phyloP scores from a whole-genome alignment of 2,797 vertebrate genomes.

The Hylomyscus alleni region DNA sequence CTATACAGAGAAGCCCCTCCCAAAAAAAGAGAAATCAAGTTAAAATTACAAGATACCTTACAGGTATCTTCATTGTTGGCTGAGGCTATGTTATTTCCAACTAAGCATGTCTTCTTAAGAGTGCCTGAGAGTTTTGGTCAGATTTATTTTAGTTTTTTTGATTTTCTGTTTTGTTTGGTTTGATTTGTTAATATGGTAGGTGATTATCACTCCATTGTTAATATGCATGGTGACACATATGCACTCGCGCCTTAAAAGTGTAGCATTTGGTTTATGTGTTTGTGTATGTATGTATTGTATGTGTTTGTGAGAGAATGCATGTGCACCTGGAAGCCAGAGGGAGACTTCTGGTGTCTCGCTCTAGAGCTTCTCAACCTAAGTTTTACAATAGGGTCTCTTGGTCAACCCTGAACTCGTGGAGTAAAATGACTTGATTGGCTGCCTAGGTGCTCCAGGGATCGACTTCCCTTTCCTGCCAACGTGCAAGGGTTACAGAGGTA shows the following conservation, averaged over 20 bases:
- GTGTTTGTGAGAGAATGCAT: neutral
- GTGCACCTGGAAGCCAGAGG: neutral
- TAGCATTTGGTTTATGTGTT: neutral
- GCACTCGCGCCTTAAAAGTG: conserved; percentile 22
- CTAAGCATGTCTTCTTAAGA: conserved; percentile 31
- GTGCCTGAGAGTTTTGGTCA: conserved; percentile 35
- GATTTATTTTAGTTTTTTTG: conserved; percentile 43
- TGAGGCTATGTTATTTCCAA: conserved; percentile 56
- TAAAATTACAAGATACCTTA: conserved; percentile 45
- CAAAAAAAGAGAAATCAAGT: neutral
- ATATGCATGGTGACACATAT: neutral
- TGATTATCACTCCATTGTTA: conserved; percentile 18
- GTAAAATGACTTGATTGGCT: neutral
- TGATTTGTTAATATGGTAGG: neutral
- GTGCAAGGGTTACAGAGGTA: neutral
- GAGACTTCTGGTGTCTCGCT: neutral
- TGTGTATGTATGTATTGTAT: neutral
- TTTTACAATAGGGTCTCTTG: neutral
- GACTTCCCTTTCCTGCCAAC: neutral
- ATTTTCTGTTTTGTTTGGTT: neutral
- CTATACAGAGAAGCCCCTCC: too few relatives aligned
- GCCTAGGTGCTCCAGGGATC: neutral
- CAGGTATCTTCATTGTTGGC: neutral
- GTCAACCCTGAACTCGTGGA: neutral
- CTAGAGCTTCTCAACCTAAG: neutral